phyloP scores from a whole-genome alignment of 1,140 invertebrate species.

The Zaprionus gabonicus region DNA sequence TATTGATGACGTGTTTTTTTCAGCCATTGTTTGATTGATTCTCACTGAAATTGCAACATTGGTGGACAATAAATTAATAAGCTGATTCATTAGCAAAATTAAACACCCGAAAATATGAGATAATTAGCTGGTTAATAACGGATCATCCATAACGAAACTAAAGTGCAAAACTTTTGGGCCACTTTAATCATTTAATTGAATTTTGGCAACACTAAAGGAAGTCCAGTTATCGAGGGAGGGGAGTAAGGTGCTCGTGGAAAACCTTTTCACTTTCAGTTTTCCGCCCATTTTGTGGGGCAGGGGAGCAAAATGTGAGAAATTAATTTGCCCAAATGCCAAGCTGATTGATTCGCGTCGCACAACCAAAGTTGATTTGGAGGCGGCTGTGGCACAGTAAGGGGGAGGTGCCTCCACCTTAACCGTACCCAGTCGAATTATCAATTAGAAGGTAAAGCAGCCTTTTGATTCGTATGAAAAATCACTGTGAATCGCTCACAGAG shows the following conservation, averaged over 20 bases:
- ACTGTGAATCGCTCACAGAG: conserved; percentile 60
- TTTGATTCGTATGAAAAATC: conserved; percentile 72
- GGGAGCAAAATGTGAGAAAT: conserved; percentile 70
- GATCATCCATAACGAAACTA: conserved; percentile 39
- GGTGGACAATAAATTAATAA: not conserved
- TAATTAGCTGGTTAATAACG: conserved; percentile 41
- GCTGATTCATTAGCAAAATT: conserved; percentile 35
- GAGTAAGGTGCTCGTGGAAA: not conserved
- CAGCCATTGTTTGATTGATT: conserved; percentile 10
- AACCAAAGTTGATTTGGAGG: conserved; percentile 4
- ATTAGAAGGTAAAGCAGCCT: conserved; percentile 48
- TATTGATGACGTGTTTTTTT: conserved; percentile 24
- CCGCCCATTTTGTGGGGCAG: not conserved
- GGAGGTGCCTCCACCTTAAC: not conserved
- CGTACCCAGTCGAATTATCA: conserved; percentile 55
- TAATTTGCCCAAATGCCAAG: conserved; percentile 72
- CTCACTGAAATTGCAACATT: conserved; percentile 1
- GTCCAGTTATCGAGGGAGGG: not conserved
- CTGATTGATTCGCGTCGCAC: conserved; percentile 62
- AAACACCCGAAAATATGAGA: conserved; percentile 10
- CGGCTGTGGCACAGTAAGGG: not conserved
- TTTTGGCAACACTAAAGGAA: conserved; percentile 42
- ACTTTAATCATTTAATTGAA: conserved; percentile 75
- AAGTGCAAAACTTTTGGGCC: conserved; percentile 37
- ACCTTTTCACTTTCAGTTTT: conserved; percentile 61